Evolutionary conservation across 1,140 invertebrate species (phyloP), one percentile per base, ranked within the genome.

Genomic region (Lepidurus packardi): DNA sequence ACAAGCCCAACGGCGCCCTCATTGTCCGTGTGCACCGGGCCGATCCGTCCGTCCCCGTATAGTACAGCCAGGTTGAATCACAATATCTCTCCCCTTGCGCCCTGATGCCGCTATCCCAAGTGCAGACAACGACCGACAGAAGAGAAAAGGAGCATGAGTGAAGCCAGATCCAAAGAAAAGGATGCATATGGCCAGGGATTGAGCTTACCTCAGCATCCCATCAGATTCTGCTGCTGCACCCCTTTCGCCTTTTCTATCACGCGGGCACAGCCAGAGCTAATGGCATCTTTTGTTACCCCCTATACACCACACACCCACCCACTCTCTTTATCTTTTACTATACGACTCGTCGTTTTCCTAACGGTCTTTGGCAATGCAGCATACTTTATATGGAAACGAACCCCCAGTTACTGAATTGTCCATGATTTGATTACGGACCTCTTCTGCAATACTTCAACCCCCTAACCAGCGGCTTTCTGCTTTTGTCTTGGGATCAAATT

Each of bases 151-250:
- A 47, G 53, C 13, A 7, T 7, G 53, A 21, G 34, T 34, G 34
- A 34, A 34, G 34, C 34, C 16, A 65, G 53, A 16, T 16, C 45
- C 10, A 47, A 47, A 16, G 16, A 65, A 65, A 65, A 65, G 53
- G 53, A 65, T 65, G 53, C 53, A 65, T 65, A 65, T 65, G 53
- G 53, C 53, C 53, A 65, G 53, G 53, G 53, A 65, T 65, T 65
- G 53, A 65, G 53, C 53, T 65, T 65, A 65, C 53, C 53, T 65
- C 53, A 65, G 53, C 53, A 65, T 65, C 53, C 53, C 53, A 65
- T 65, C 53, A 65, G 53, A 65, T 65, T 65, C 53, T 65, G 53
- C 53, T 65, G 9, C 53, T n/a, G 45, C 45, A 65, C 53, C 53
- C 53, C 53, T 65, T 65, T 65, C 21, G 53, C 53, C 13, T 65